Evolutionary conservation across 2,888 invertebrate genomes (phyloP).

Genomic region (Plebejus melissa): DNA sequence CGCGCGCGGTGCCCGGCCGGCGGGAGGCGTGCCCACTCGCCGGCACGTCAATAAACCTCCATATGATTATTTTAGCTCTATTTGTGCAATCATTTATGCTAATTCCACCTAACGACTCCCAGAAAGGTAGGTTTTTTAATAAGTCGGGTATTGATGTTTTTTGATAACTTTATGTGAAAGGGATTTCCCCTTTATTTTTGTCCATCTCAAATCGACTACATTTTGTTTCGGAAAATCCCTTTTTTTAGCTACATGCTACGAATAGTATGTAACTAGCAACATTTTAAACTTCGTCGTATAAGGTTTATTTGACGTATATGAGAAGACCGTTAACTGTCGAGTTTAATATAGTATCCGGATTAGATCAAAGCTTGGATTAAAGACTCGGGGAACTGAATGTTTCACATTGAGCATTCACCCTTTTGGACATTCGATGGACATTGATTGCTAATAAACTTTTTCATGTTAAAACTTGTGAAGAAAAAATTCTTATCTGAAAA

Average conservation of each 20-base stretch:
- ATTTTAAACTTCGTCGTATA: too few relatives aligned
- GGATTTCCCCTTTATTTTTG: background rate
- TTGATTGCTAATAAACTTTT: background rate
- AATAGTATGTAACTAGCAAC: too few relatives aligned
- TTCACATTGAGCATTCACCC: background rate
- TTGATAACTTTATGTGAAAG: background rate
- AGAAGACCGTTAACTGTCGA: too few relatives aligned
- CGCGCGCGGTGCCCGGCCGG: constrained; percentile 54
- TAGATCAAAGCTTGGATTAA: too few relatives aligned
- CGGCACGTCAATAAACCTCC: constrained; percentile 24
- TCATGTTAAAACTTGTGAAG: background rate
- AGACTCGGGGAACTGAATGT: too few relatives aligned
- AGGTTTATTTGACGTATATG: too few relatives aligned
- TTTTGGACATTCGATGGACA: background rate
- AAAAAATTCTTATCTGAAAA: background rate
- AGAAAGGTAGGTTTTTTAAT: background rate
- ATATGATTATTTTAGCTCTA: constrained; percentile 23
- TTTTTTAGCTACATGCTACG: too few relatives aligned
- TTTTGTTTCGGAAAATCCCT: too few relatives aligned
- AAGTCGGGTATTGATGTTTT: background rate
- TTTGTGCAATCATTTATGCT: constrained; percentile 20
- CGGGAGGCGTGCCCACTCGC: constrained; percentile 52
- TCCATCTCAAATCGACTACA: too few relatives aligned
- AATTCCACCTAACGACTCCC: constrained; percentile 1
- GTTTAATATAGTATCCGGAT: too few relatives aligned